Percentiles rank a stretch among this genome's conserved stretches.
Evolutionary conservation across 2,797 vertebrate species (phyloP).

Genomic region (Malurus leucopterus): DNA sequence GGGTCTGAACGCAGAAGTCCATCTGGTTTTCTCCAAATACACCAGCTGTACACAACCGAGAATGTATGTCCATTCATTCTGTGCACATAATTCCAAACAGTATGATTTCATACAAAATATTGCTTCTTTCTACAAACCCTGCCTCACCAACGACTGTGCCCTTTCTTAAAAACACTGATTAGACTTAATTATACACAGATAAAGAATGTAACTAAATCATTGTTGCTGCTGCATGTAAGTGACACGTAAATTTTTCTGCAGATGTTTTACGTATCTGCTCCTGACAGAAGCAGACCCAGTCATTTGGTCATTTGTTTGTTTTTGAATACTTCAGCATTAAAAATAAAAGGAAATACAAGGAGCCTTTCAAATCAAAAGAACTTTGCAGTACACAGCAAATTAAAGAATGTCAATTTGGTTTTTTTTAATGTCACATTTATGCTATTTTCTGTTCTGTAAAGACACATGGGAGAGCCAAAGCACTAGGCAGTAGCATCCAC

Average conservation of each 20-base stretch:
- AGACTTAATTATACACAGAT: not conserved
- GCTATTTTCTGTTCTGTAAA: not conserved
- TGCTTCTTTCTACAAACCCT: not conserved
- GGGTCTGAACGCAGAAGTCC: not conserved
- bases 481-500: not conserved
- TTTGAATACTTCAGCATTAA: not conserved
- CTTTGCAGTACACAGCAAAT: not conserved
- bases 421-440: not conserved
- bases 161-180: not conserved
- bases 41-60: constrained; percentile 4
- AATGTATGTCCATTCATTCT: not conserved
- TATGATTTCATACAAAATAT: constrained; percentile 2
- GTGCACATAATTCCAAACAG: not conserved
- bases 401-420: not conserved
- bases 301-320: not conserved
- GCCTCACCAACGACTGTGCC: not conserved
- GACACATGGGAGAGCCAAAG: not conserved
- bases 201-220: not conserved
- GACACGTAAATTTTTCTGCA: not conserved
- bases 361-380: not conserved
- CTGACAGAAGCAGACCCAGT: not conserved
- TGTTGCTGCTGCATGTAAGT: not conserved
- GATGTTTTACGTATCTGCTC: not conserved
- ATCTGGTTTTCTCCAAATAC: constrained; percentile 29
- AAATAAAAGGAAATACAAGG: not conserved